Evolutionary conservation across 2,797 vertebrate species (phyloP), one percentile per base, ranked within the genome.

Genomic region (Tadarida brasiliensis): DNA sequence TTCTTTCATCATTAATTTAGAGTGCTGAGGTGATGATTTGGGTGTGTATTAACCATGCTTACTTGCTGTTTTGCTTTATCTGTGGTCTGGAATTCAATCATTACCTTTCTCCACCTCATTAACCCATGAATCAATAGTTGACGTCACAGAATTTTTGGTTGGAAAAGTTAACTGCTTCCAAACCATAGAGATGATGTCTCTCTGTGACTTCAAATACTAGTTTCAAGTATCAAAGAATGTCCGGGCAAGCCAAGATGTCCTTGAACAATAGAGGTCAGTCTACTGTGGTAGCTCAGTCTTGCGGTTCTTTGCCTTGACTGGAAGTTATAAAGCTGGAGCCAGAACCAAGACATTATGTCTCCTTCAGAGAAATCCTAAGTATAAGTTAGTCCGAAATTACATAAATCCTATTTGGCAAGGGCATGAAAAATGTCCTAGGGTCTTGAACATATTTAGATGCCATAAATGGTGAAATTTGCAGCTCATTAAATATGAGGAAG

Each of bases 371-470:
- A 93, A 92, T 57, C 19, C 39, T 47, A 88, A 90, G 81, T 81
- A 91, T 65, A 77, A 94, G 88, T 96, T 85, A 94, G 87, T 90
- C 94, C 95, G 89, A 96, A 97, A 92, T 97, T 92, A 96, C 96
- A 70, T 81, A 94, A 88, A 93, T 92, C 22, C 54, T 82, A 80
- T 74, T 95, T 95, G 90, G 84, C 90, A 87, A 95, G 35, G 61
- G 54, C 22, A 76, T 70, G 47, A 73, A 82, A 90, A 93, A 94
- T 68, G 63, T 87, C 85, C 61, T 30, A 59, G 71, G 35, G 44
- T 85, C 73, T 87, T 92, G 57, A 90, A 78, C 85, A 39, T 90
- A 90, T 94, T 97, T 84, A 97, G 96, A 82, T 95, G 61, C 93
- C 93, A 67, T 89, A 94, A 83, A 81, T 91, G 81, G 90, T 85